Conservation (phyloP, 2,797 vertebrate species). For the Myripristis murdjan region DNA sequence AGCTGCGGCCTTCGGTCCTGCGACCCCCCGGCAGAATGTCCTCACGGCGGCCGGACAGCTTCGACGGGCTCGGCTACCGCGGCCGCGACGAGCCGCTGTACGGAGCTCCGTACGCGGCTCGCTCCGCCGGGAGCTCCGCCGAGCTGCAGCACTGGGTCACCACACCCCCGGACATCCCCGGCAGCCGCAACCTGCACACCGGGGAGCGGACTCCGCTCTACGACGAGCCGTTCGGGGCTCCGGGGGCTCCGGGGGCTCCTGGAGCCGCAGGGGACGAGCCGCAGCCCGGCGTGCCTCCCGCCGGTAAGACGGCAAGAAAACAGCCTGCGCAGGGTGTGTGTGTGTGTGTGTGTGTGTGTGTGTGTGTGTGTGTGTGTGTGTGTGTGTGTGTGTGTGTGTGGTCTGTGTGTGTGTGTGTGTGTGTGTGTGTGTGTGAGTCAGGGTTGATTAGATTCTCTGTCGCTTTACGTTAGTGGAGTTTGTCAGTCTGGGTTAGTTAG, state of each 20-base stretch:
- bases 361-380: too few species aligned
- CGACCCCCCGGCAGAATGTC: slow-evolving; percentile 87
- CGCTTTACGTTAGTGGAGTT: too few species aligned
- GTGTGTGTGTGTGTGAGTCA: too few species aligned
- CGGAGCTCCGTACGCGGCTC: slow-evolving; percentile 79
- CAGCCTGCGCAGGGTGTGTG: too few species aligned
- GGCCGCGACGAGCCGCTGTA: slow-evolving; percentile 85
- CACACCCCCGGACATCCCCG: slow-evolving; percentile 93
- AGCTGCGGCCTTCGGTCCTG: too few species aligned
- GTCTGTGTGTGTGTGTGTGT: too few species aligned
- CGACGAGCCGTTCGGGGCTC: slow-evolving; percentile 54
- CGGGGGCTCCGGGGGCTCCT: too few species aligned
- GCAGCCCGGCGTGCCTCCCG: slow-evolving; percentile 49
- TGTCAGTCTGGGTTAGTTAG: too few species aligned
- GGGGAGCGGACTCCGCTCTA: slow-evolving; percentile 89
- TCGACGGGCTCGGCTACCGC: slow-evolving; percentile 91
- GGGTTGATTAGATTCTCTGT: too few species aligned
- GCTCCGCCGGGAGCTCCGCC: slow-evolving; percentile 86
- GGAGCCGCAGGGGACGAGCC: slow-evolving; percentile 56
- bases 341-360: too few species aligned
- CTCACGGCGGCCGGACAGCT: slow-evolving; percentile 92
- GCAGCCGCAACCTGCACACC: slow-evolving; percentile 93
- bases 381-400: too few species aligned
- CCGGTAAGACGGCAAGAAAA: slow-evolving; percentile 55
- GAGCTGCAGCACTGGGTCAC: slow-evolving; percentile 92